phyloP scores from a whole-genome alignment of 23 tunicate genomes.

The Phallusia fumigata region DNA sequence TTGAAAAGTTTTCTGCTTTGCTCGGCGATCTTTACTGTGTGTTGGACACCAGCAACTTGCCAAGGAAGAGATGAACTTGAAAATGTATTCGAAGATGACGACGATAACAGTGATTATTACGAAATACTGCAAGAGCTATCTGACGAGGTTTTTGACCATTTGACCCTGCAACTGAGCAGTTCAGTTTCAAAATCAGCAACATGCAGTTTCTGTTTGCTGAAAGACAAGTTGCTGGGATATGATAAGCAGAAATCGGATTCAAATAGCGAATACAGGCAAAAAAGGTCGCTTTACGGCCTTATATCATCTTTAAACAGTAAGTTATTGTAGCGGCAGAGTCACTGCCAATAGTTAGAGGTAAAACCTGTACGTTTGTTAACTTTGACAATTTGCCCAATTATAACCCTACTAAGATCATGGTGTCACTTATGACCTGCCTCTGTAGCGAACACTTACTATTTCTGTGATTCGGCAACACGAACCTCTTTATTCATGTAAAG shows the following conservation, averaged over 20 bases:
- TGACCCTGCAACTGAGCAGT: not conserved
- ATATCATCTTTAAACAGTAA: not conserved
- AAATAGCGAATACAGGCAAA: not conserved
- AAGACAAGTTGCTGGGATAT: not conserved
- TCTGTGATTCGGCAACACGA: slow-evolving; percentile 14
- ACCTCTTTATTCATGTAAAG: too few relatives aligned
- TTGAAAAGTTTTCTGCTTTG: too few relatives aligned
- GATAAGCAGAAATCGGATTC: not conserved
- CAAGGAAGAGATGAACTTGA: too few relatives aligned
- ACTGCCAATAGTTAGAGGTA: too few relatives aligned
- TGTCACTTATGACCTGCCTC: too few relatives aligned
- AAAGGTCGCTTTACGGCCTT: not conserved
- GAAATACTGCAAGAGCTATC: not conserved
- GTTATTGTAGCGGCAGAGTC: not conserved
- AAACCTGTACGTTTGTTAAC: too few relatives aligned
- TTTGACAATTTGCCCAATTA: too few relatives aligned
- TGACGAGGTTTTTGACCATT: not conserved
- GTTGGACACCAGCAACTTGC: too few relatives aligned
- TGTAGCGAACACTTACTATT: too few relatives aligned
- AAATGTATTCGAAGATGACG: not conserved
- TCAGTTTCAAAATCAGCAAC: not conserved
- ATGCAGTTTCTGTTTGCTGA: slow-evolving; percentile 7
- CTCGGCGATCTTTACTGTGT: too few relatives aligned
- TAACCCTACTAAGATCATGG: too few relatives aligned
- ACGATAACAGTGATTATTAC: not conserved